A percentile compares a stretch with the other conserved stretches of the same genome.
phyloP scores from a whole-genome alignment of 2,113 vertebrate species.

The Chroicocephalus ridibundus region DNA sequence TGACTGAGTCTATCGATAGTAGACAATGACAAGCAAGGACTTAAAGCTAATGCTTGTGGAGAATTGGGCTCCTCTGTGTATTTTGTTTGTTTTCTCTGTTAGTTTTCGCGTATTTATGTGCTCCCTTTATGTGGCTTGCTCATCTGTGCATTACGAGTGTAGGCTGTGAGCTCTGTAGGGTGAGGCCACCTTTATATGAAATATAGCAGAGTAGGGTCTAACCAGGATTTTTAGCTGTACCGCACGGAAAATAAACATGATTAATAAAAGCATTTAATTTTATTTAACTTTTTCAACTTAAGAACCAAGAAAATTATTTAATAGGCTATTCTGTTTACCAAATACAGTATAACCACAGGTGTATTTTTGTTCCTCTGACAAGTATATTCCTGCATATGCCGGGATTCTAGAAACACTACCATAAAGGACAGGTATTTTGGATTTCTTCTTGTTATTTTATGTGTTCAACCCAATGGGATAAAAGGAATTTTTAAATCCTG shows the following conservation, averaged over 20 bases:
- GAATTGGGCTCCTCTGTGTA: background rate
- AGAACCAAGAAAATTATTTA: background rate
- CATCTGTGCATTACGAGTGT: accelerated
- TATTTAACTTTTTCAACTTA: background rate
- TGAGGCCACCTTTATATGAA: background rate
- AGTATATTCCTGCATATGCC: background rate
- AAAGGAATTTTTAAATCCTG: conserved; percentile 5
- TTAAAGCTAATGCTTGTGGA: background rate
- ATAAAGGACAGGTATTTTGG: background rate
- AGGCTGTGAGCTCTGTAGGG: background rate
- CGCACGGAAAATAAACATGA: background rate
- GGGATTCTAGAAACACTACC: background rate
- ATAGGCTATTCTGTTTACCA: background rate
- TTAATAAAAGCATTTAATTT: background rate
- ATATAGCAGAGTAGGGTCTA: background rate
- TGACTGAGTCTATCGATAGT: background rate
- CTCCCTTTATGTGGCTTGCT: background rate
- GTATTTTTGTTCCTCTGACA: background rate
- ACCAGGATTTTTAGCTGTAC: background rate
- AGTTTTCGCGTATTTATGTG: background rate
- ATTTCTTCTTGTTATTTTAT: background rate
- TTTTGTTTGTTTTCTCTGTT: background rate
- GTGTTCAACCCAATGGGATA: background rate
- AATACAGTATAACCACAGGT: background rate
- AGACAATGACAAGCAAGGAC: background rate